phyloP scores from a whole-genome alignment of 2,797 vertebrate genomes.

The Parambassis ranga region DNA sequence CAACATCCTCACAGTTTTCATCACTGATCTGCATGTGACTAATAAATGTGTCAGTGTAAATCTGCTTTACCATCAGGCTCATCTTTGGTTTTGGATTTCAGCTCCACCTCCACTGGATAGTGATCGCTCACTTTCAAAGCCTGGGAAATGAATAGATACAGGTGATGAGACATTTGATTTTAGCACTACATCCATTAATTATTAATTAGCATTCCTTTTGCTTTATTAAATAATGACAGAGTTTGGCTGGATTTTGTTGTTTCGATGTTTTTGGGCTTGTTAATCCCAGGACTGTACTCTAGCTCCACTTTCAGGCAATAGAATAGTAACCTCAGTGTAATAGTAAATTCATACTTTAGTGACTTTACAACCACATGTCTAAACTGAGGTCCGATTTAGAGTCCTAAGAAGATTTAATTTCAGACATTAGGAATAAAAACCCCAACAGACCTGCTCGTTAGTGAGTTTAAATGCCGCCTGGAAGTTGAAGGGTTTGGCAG shows the following conservation, averaged over 20 bases:
- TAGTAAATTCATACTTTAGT: too few relatives aligned
- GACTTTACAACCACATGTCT: neutral
- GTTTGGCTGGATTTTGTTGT: neutral
- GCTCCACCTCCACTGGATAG: conserved; percentile 79
- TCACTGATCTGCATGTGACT: too few relatives aligned
- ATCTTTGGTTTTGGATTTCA: conserved; percentile 34
- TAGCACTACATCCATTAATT: too few relatives aligned
- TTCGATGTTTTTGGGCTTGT: neutral
- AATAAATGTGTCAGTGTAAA: neutral
- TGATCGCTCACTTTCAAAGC: conserved; percentile 76
- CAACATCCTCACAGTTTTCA: too few relatives aligned
- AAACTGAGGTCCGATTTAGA: neutral
- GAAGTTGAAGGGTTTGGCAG: conserved; percentile 82
- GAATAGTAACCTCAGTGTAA: too few relatives aligned
- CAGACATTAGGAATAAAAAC: neutral
- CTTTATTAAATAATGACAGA: too few relatives aligned
- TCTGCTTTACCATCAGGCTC: conserved; percentile 26
- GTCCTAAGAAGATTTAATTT: neutral
- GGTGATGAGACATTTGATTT: neutral
- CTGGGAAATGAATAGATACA: conserved; percentile 55
- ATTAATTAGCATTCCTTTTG: too few relatives aligned
- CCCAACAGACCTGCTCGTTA: conserved; percentile 52
- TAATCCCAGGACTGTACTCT: neutral
- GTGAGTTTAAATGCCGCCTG: conserved; percentile 61
- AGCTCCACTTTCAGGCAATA: neutral